Evolutionary conservation across 1,140 invertebrate species (phyloP).

Genomic region (Apolygus lucorum): DNA sequence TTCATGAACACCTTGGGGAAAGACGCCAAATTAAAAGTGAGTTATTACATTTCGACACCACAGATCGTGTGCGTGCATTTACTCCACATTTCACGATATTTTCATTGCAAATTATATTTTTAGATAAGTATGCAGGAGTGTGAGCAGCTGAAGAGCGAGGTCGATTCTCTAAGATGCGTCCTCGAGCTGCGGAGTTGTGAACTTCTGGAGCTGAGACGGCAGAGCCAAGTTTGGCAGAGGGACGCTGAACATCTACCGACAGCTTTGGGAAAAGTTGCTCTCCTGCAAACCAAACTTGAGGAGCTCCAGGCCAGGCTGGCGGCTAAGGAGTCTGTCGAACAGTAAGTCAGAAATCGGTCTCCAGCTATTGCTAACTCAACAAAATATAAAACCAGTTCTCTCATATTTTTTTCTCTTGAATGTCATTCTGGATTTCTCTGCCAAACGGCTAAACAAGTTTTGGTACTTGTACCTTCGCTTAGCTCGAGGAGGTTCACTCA

Average conservation of each 20-base stretch:
- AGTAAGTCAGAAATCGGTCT: no score
- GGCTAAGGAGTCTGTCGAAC: conserved; percentile 46
- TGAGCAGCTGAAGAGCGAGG: conserved; percentile 49
- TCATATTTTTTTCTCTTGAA: no score
- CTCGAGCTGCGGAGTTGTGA: conserved; percentile 65
- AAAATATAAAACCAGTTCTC: no score
- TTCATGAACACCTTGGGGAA: conserved; percentile 33
- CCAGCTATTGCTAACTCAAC: no score
- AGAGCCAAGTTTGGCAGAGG: conserved; percentile 46
- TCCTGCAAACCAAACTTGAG: conserved; percentile 55
- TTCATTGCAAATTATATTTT: no score
- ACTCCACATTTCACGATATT: no score
- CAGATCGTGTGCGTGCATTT: no score
- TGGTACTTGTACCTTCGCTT: no score
- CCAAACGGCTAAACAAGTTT: no score
- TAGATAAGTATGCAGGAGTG: conserved; percentile 38
- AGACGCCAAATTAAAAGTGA: conserved; percentile 37
- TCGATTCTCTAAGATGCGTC: conserved; percentile 63
- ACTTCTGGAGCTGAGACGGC: conserved; percentile 55
- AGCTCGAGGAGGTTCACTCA: no score
- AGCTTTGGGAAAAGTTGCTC: conserved; percentile 45
- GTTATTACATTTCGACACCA: no score
- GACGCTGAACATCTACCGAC: conserved; percentile 48
- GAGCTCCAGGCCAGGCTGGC: conserved; percentile 58
- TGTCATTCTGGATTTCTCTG: no score